These are phyloP conservation scores for Pachypsylla venusta DNA, from an alignment of 1,140 invertebrate genomes.

Conservation along the genomic window DNA sequence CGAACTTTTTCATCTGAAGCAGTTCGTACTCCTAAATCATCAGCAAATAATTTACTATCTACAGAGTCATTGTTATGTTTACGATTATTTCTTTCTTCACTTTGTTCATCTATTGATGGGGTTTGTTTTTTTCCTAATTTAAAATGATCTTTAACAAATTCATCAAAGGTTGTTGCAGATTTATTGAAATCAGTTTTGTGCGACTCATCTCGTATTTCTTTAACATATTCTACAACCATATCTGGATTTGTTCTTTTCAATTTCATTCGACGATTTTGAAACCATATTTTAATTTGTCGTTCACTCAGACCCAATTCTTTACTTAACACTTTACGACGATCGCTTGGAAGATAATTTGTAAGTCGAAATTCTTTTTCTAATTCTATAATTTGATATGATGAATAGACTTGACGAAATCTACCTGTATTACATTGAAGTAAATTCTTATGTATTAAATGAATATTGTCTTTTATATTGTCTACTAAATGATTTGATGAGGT, in stretches of 20 bases:
- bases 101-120: not conserved
- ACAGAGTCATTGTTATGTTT: not conserved
- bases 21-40: not conserved
- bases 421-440: constrained; percentile 28
- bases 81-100: not conserved
- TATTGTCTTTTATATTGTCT: not conserved
- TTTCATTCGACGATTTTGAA: constrained; percentile 92
- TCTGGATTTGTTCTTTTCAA: constrained; percentile 52
- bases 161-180: not conserved
- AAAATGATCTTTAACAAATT: not conserved
- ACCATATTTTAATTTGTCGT: constrained; percentile 92
- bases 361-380: constrained; percentile 96
- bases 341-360: constrained; percentile 85
- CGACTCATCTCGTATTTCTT: not conserved
- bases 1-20: not conserved
- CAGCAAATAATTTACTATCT: not conserved
- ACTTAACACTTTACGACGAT: constrained; percentile 87
- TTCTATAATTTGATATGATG: constrained; percentile 78
- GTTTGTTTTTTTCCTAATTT: not conserved
- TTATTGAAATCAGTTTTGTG: not conserved
- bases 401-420: constrained; percentile 86
- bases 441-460: not conserved
- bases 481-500: not conserved
- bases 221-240: not conserved
- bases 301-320: constrained; percentile 87